phyloP scores from a whole-genome alignment of 2,113 vertebrate species.

The Cololabis saira region DNA sequence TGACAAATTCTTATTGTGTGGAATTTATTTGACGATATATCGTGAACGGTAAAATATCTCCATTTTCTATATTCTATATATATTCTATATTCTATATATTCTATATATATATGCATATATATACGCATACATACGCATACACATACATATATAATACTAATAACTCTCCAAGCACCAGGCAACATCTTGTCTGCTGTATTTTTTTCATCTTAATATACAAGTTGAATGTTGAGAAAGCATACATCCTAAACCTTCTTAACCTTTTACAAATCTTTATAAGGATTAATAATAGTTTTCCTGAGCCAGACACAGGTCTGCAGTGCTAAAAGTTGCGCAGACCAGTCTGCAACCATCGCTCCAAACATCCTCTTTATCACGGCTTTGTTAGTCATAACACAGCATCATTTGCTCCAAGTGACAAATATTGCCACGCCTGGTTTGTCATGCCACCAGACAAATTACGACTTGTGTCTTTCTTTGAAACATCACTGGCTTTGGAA shows the following conservation, averaged over 20 bases:
- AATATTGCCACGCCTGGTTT: background rate
- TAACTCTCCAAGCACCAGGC: too few species aligned
- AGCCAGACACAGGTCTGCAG: background rate
- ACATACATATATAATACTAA: too few species aligned
- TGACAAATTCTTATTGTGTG: too few species aligned
- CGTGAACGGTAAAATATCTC: too few species aligned
- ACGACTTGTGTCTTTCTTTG: background rate
- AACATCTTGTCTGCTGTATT: too few species aligned
- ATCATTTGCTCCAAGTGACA: background rate
- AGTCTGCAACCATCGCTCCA: background rate
- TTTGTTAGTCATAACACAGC: constrained; percentile 1
- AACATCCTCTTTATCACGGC: too few species aligned
- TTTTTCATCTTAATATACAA: background rate
- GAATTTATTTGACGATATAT: too few species aligned
- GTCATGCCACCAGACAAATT: background rate
- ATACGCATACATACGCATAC: too few species aligned
- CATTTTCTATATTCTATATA: too few species aligned
- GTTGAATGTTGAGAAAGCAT: background rate
- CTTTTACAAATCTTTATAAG: background rate
- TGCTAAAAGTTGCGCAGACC: background rate
- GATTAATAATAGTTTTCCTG: background rate
- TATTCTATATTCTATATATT: too few species aligned
- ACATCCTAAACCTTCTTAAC: background rate
- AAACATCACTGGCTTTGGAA: background rate
- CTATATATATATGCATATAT: too few species aligned